Evolutionary conservation across 2,797 vertebrate genomes (phyloP).

Genomic region (Scyliorhinus canicula): DNA sequence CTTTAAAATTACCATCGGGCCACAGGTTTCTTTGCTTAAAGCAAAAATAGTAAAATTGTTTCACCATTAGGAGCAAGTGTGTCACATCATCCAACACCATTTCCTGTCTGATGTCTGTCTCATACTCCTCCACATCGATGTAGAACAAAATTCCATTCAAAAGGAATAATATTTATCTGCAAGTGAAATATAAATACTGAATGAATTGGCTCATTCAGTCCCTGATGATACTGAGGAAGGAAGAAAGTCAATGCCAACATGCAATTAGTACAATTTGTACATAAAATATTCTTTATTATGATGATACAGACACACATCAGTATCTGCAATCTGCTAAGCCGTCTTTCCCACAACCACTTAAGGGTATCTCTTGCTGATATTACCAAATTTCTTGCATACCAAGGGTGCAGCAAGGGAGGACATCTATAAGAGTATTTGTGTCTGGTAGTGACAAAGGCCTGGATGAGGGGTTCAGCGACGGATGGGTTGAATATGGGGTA

Average conservation of each 20-base stretch:
- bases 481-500: background rate
- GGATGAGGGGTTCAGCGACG: background rate
- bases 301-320: background rate
- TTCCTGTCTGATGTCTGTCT: background rate
- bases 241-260: background rate
- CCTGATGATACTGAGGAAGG: background rate
- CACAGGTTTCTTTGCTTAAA: background rate
- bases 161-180: background rate
- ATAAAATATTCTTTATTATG: background rate
- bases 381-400: background rate
- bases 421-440: background rate
- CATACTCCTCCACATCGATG: background rate
- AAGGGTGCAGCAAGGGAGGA: background rate
- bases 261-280: background rate
- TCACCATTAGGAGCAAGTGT: background rate
- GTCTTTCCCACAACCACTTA: background rate
- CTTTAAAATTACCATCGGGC: background rate
- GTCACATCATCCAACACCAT: background rate
- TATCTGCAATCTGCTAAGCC: background rate
- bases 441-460: background rate
- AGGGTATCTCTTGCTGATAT: background rate
- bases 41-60: background rate
- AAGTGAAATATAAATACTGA: slow-evolving; percentile 1
- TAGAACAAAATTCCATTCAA: background rate
- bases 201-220: background rate